Percentiles rank a stretch among this genome's conserved stretches.
phyloP scores from a whole-genome alignment of 2,888 invertebrate species.

The Hecatera dysodea region DNA sequence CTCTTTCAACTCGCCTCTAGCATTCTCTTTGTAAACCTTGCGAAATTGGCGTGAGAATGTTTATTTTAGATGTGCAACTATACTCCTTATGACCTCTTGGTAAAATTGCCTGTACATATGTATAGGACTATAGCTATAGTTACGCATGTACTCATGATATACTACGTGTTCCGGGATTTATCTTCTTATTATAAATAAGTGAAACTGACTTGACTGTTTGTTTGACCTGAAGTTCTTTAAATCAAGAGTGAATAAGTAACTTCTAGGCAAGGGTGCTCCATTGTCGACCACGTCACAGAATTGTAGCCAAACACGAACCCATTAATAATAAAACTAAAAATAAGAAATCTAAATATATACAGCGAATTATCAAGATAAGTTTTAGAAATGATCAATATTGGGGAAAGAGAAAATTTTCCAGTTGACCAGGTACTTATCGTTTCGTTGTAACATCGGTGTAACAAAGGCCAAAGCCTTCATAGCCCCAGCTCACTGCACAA shows the following conservation, averaged over 20 bases:
- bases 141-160: no score
- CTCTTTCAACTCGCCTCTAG: constrained; percentile 10
- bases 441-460: neutral
- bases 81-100: neutral
- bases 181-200: neutral
- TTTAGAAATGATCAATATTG: no score
- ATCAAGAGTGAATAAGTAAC: no score
- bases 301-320: no score
- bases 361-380: no score
- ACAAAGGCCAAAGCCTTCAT: neutral
- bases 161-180: neutral
- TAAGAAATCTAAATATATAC: no score
- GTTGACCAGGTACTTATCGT: neutral
- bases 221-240: no score
- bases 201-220: no score
- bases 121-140: no score
- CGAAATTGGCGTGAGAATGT: constrained; percentile 22
- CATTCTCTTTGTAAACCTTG: constrained; percentile 21
- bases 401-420: neutral
- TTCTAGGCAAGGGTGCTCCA: no score
- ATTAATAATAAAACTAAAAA: no score
- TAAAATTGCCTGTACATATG: neutral
- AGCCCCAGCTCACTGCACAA: neutral
- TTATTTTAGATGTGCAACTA: constrained; percentile 1
- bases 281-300: no score